Base-by-base conservation (phyloP, 2,113 vertebrate genomes). In the Regulus satrapa region DNA sequence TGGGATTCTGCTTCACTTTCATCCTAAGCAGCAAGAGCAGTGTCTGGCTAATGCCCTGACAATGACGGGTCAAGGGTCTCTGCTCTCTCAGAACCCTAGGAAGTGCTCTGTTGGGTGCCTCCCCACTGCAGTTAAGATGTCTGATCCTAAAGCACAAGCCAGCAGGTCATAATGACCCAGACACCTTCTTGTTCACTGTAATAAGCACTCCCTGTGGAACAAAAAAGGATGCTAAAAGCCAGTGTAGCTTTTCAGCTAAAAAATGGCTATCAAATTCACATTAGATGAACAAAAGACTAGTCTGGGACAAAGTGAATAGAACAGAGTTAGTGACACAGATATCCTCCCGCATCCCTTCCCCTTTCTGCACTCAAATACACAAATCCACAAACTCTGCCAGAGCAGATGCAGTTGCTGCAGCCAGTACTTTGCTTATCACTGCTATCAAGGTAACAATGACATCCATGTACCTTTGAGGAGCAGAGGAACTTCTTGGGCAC, bases 361-460 rank as follows among this genome's bases (percentile, higher is more conserved):
- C 10, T 79, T 79, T 38, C 34, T 73, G 3, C 9, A 24, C 20
- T 63, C 0, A 0, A 59, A 17, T 16, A 64, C 21, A 52, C 13
- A 76, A 72, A 73, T n/a, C n/a, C 0, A 1, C 16, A 69, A 48
- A 10, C 31, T 26, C 20, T 3, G 1, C 48, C 54, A 23, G 26
- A 18, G 64, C 5, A 3, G 45, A 32, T 62, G 29, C 26, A 67
- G 40, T 68, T 48, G 34, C 31, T 56, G 24, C 12, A 54, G 69
- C 16, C 8, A 1, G 8, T 63, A 25, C 54, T 64, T 88, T 72
- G 7, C 58, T 72, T 56, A 26, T 0, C 2, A 25, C 41, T n/a
- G 19, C 48, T 63, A 5, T 28, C 0, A 2, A 48, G 32, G 29
- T n/a, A 49, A 29, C 0, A 1, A 19, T 1, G 2, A 23, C 8